Percentiles rank a stretch among this genome's conserved stretches.
phyloP scores from a whole-genome alignment of 23 tunicate genomes.

The Trididemnum clinides region DNA sequence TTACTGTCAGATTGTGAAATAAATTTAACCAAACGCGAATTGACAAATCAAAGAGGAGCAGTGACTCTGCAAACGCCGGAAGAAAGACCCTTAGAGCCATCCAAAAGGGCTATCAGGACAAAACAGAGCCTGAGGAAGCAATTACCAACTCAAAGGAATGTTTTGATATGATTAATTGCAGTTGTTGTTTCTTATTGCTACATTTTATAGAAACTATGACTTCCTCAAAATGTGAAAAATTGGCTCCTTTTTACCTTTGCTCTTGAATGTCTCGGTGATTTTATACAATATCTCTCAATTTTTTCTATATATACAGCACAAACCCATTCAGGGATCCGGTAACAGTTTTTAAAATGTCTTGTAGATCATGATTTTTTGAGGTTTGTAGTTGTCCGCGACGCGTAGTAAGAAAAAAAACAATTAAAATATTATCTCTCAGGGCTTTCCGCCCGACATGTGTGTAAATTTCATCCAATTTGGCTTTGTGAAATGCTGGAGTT shows the following conservation, averaged over 20 bases:
- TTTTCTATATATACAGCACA: too few relatives aligned
- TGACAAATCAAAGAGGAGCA: not conserved
- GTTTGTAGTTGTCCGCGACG: too few relatives aligned
- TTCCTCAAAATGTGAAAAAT: not conserved
- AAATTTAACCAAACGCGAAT: not conserved
- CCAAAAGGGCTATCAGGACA: not conserved
- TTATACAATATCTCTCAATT: not conserved
- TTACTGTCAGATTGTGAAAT: not conserved
- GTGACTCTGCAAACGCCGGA: not conserved
- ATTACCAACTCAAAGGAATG: not conserved
- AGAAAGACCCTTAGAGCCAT: not conserved
- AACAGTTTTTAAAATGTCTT: too few relatives aligned
- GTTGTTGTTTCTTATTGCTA: not conserved
- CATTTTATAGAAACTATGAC: not conserved
- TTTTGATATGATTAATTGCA: not conserved
- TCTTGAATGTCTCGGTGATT: not conserved
- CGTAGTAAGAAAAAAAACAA: too few relatives aligned
- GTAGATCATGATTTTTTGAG: too few relatives aligned
- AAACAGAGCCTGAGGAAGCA: not conserved
- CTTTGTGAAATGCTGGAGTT: too few relatives aligned
- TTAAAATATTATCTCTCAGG: too few relatives aligned
- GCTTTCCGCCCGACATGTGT: too few relatives aligned
- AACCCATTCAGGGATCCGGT: too few relatives aligned
- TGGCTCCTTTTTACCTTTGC: not conserved
- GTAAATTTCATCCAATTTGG: too few relatives aligned